Evolutionary conservation across 1,140 invertebrate genomes (phyloP).

Genomic region (Campoletis sonorensis): DNA sequence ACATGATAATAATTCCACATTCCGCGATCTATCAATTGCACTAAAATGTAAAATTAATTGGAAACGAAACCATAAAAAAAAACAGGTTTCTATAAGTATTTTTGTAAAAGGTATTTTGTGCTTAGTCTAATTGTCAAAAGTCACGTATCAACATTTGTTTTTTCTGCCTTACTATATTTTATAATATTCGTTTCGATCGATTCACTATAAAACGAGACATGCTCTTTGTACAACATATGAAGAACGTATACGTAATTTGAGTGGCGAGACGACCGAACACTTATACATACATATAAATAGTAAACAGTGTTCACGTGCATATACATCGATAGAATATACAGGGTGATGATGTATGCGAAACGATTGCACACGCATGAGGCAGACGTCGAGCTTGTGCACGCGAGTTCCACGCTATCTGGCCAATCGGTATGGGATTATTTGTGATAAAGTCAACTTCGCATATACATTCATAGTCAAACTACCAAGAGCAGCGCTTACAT

Average conservation of each 20-base stretch:
- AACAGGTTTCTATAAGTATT: no score
- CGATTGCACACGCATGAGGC: conserved; percentile 22
- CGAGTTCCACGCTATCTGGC: conserved; percentile 59
- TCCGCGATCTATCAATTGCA: no score
- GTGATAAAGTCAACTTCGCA: conserved; percentile 55
- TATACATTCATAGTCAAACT: conserved; percentile 17
- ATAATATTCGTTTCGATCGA: conserved; percentile 19
- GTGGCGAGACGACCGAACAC: conserved; percentile 22
- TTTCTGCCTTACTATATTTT: background rate
- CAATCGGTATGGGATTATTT: conserved; percentile 62
- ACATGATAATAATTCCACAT: no score
- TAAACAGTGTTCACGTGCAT: background rate
- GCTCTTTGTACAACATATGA: conserved; percentile 20
- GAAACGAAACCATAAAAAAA: no score
- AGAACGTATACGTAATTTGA: conserved; percentile 33
- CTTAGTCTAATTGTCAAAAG: no score
- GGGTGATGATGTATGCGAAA: background rate
- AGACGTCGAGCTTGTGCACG: conserved; percentile 53
- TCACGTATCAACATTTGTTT: background rate
- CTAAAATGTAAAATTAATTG: no score
- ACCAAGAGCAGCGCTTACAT: background rate
- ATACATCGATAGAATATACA: background rate
- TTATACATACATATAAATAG: background rate
- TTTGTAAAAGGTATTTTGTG: no score
- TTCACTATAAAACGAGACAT: conserved; percentile 7